Base-by-base conservation (phyloP, 2,888 invertebrate genomes). In the Copidosoma aretas region DNA sequence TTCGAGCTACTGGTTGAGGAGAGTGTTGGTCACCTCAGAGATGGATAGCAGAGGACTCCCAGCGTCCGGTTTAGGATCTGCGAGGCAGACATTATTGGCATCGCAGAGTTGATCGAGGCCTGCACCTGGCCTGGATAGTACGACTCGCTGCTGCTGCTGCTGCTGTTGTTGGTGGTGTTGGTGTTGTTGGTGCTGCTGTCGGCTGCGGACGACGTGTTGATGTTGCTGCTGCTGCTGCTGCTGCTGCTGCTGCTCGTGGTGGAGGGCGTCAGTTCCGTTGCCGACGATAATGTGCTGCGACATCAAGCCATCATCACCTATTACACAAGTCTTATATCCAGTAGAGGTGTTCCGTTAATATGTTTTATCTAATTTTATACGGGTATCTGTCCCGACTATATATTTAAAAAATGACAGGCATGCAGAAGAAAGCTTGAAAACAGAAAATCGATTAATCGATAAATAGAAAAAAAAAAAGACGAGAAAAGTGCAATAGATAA, bases 11-110 rank as follows among this genome's bases (percentile, higher is more conserved):
- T 90, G 89, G 84, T 90, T 90, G 83, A 91, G 87, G 80, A 91
- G 83, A 78, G 91, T 90, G 86, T 91, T 90, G 80, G 91, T 91
- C 86, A 91, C 91, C 88, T 91, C 91, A 84, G 91, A 89, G 88
- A 91, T 90, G 86, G 91, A 90, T 86, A 91, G 80, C 87, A 91
- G 79, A 86, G 90, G 90, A 88, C 89, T 90, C 86, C 89, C 87
- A 86, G 83, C 78, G 84, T 84, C 85, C 80, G 87, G 81, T 80
- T 85, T 84, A 81, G 85, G 82, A 81, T 82, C 82, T 80, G 81
- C 58, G 80, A 84, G 82, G 82, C 86, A 86, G 78, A 85, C 82
- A 82, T 85, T 79, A 81, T 78, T 82, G 75, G 75, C 74, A 73
- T 69, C 73, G 63, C 66, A 58, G 67, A 73, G 60, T 70, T 75